Evolutionary conservation across 2,888 invertebrate genomes (phyloP).

Genomic region (Amblyteles armatorius): DNA sequence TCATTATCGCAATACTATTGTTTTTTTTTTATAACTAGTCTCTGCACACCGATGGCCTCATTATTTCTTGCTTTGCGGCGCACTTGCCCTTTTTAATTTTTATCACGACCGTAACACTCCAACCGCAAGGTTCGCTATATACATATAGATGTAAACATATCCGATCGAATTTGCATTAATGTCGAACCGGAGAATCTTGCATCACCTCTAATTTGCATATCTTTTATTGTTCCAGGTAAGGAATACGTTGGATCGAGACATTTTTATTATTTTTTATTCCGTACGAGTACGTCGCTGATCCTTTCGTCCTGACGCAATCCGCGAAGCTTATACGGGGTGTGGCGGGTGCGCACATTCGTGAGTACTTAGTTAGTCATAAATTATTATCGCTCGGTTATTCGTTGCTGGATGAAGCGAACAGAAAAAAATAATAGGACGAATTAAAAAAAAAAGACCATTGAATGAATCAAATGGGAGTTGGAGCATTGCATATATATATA

Average conservation of each 20-base stretch:
- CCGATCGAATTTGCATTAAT: conserved; percentile 63
- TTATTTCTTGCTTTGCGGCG: conserved; percentile 49
- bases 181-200: conserved; percentile 54
- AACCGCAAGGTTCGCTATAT: background rate
- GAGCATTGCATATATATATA: background rate
- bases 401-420: background rate
- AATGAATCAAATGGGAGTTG: conserved; percentile 24
- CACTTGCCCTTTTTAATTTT: conserved; percentile 45
- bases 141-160: conserved; percentile 20
- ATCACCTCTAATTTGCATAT: conserved; percentile 63
- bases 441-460: conserved; percentile 2
- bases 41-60: conserved; percentile 11
- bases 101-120: background rate
- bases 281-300: background rate
- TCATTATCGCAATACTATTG: background rate
- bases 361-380: conserved; percentile 55
- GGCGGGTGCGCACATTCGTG: conserved; percentile 49
- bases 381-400: conserved; percentile 23
- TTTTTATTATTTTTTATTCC: conserved; percentile 7
- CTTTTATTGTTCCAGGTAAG: conserved; percentile 65
- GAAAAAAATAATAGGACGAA: background rate
- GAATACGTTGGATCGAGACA: conserved; percentile 38
- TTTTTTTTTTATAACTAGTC: background rate
- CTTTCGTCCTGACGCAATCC: conserved; percentile 31
- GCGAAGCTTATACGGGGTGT: conserved; percentile 33